These are phyloP conservation scores for Chondrilla cf. caribensis DNA, from an alignment of 37 sponge, comb jelly and placozoan species.

Conservation along the genomic window DNA sequence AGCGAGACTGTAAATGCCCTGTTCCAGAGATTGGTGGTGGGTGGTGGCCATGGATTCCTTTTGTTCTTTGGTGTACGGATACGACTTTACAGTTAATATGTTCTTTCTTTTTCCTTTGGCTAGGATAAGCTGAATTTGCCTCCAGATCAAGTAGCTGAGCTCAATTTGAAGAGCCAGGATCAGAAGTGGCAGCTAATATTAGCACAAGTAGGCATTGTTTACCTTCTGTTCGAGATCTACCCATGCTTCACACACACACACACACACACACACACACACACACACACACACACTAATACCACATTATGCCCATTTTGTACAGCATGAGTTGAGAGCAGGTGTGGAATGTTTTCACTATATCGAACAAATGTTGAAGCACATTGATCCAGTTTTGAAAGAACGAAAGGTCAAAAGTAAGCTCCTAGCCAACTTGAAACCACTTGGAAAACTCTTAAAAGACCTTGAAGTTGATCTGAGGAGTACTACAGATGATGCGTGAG, in stretches of 20 bases:
- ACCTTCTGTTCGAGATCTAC: too few species aligned
- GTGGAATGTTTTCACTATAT: conserved; percentile 66
- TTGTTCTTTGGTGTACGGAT: too few species aligned
- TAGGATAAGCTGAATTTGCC: conserved; percentile 64
- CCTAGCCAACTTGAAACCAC: conserved; percentile 58
- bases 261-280: not conserved
- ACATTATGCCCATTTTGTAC: not conserved
- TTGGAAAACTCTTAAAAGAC: conserved; percentile 54
- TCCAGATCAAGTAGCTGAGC: conserved; percentile 64
- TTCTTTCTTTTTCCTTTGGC: not conserved
- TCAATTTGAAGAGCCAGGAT: conserved; percentile 54
- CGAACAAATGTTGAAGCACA: conserved; percentile 74
- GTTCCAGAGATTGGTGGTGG: conserved; percentile 66
- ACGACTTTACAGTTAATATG: too few species aligned
- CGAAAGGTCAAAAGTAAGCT: conserved; percentile 59
- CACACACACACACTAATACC: not conserved
- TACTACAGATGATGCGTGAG: conserved; percentile 47
- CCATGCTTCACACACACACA: too few species aligned
- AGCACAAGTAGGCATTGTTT: conserved; percentile 56
- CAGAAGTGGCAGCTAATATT: conserved; percentile 79
- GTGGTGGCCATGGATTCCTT: not conserved
- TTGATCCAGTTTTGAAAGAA: conserved; percentile 65
- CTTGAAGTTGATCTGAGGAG: conserved; percentile 84
- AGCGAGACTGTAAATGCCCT: conserved; percentile 70
- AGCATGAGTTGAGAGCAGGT: conserved; percentile 67